Evolutionary conservation across 2,113 vertebrate genomes (phyloP).

Genomic region (Glaucomys volans): DNA sequence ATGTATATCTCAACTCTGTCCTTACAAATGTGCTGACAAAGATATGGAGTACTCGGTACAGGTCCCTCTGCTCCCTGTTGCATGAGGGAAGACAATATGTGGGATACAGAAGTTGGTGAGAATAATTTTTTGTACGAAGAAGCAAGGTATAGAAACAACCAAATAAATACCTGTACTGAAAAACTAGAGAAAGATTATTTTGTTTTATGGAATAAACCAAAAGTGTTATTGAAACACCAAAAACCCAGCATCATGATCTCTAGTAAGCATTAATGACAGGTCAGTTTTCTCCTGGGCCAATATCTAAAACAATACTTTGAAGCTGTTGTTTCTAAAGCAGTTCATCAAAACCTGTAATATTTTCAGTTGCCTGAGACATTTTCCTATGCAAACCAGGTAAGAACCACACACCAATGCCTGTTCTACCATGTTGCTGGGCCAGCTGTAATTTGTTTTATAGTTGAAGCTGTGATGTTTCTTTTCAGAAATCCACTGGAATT

Average conservation of each 20-base stretch:
- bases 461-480: not conserved
- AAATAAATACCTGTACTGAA: not conserved
- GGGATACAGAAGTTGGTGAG: not conserved
- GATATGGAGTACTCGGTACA: not conserved
- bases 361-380: not conserved
- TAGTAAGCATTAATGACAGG: not conserved
- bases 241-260: not conserved
- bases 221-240: not conserved
- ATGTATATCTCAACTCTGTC: not conserved
- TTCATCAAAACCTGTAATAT: not conserved
- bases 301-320: not conserved
- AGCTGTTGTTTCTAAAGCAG: not conserved
- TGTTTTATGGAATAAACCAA: not conserved
- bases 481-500: not conserved
- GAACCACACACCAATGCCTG: fast-evolving
- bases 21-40: not conserved
- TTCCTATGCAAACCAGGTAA: not conserved
- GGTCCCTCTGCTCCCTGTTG: not conserved
- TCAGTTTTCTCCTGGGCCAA: not conserved
- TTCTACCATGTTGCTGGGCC: too few relatives aligned
- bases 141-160: not conserved
- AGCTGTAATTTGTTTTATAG: not conserved
- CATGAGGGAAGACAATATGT: not conserved
- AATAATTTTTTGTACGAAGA: not conserved
- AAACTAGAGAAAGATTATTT: not conserved